Evolutionary conservation across 2,797 vertebrate species (phyloP).

Genomic region (Xenentodon cancila): DNA sequence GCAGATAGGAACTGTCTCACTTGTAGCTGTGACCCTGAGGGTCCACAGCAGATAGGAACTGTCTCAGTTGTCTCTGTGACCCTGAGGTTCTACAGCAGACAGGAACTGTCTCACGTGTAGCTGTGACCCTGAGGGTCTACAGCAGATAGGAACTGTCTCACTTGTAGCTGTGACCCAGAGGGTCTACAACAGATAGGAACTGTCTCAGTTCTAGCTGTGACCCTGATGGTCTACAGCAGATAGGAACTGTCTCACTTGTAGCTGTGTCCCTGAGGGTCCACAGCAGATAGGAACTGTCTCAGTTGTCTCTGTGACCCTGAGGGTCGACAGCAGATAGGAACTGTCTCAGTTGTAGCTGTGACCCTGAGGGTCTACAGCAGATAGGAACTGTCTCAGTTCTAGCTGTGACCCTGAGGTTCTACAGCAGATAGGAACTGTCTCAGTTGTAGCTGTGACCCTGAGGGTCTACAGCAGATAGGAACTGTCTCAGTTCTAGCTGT

Average conservation of each 20-base stretch:
- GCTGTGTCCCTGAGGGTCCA: constrained; percentile 25
- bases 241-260: constrained; percentile 33
- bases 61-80: constrained; percentile 32
- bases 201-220: constrained; percentile 34
- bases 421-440: constrained; percentile 27
- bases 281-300: constrained; percentile 24
- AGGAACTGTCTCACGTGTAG: constrained; percentile 32
- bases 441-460: constrained; percentile 30
- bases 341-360: constrained; percentile 33
- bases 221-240: constrained; percentile 14
- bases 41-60: constrained; percentile 25
- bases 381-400: constrained; percentile 31
- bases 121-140: constrained; percentile 26
- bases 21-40: constrained; percentile 32
- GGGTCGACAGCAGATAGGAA: constrained; percentile 17
- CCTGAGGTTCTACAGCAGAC: constrained; percentile 14
- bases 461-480: constrained; percentile 21
- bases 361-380: constrained; percentile 15
- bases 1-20: constrained; percentile 24
- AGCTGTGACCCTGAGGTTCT: constrained; percentile 28
- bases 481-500: constrained; percentile 34
- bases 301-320: constrained; percentile 33
- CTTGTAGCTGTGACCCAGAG: constrained; percentile 32
- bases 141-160: constrained; percentile 24
- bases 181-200: constrained; percentile 23